phyloP scores from a whole-genome alignment of 2,113 vertebrate genomes.

The Microcebus murinus region DNA sequence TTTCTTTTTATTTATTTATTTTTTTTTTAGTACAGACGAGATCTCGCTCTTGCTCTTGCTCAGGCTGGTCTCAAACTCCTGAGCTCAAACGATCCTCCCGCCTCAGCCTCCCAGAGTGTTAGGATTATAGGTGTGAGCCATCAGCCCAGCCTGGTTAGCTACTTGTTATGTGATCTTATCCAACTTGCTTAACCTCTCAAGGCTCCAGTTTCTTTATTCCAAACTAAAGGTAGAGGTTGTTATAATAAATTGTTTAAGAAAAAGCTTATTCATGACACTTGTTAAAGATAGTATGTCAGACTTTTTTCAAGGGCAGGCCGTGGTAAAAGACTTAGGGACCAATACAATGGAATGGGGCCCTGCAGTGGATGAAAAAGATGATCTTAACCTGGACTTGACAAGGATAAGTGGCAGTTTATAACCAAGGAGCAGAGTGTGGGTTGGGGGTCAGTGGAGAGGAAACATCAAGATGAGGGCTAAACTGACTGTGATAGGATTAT shows the following conservation, averaged over 20 bases:
- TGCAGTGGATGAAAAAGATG: neutral
- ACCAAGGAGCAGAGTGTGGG: neutral
- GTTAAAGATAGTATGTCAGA: neutral
- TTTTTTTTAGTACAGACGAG: too few species aligned
- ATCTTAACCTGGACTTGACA: neutral
- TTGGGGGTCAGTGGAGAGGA: neutral
- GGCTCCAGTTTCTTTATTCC: neutral
- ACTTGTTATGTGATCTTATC: neutral
- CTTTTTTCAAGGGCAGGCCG: neutral
- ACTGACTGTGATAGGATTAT: neutral
- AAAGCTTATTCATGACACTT: neutral
- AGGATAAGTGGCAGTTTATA: neutral
- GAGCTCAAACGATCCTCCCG: too few species aligned
- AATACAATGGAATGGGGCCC: neutral
- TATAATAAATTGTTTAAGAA: neutral
- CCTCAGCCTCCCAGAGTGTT: too few species aligned
- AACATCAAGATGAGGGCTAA: neutral
- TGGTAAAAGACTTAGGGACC: neutral
- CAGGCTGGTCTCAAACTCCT: too few species aligned
- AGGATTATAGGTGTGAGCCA: too few species aligned
- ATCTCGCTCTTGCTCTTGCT: too few species aligned
- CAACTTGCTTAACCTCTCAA: neutral
- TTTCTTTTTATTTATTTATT: too few species aligned
- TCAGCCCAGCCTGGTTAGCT: neutral
- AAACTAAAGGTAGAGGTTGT: neutral